Base-by-base conservation (phyloP, 2,888 invertebrate genomes). In the Rhingia rostrata region DNA sequence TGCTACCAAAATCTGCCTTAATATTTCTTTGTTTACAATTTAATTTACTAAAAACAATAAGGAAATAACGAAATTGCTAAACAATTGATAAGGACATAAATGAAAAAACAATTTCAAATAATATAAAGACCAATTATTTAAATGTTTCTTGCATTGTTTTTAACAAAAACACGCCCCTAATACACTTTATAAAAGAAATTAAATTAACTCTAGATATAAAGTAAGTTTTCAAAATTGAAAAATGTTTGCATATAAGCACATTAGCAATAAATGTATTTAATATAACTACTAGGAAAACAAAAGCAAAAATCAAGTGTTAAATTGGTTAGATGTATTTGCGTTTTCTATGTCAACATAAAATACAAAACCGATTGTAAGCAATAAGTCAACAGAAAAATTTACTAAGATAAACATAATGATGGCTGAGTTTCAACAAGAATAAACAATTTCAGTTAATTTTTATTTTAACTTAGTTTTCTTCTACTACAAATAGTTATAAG, bases 1-100 rank as follows among this genome's bases (percentile, higher is more conserved):
- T 74, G 75, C 69, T 78, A 78, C 77, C 82, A 61, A 66, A 54
- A 77, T 82, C 66, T 82, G 82, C 82, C 82, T 82, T 82, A 54
- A 72, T 49, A 49, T 22, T 2, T 22, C 1, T 74, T 77, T 69
- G 6, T 47, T 81, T 63, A 64, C 56, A 33, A 64, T 69, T 39
- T 64, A 32, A 14, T 70, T 43, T 41, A 49, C n/a, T 10, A 41
- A 33, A 49, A 30, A 45, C 60, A 56, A 9, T 12, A 12, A 51
- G 32, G 10, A 35, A 70, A n/a, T 30, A 10, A 10, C 37, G 53
- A n/a, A 45, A 51, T 61, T 56, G 35, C 9, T 35, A 47, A 9
- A 54, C 10, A 32, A 64, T 9, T 9, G 22, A 41, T 77, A 32
- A 47, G 54, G 33, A 37, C 6, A 54, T 67, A 47, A 49, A 45